Base-by-base conservation (phyloP, 2,113 vertebrate species). In the Heterotis niloticus region DNA sequence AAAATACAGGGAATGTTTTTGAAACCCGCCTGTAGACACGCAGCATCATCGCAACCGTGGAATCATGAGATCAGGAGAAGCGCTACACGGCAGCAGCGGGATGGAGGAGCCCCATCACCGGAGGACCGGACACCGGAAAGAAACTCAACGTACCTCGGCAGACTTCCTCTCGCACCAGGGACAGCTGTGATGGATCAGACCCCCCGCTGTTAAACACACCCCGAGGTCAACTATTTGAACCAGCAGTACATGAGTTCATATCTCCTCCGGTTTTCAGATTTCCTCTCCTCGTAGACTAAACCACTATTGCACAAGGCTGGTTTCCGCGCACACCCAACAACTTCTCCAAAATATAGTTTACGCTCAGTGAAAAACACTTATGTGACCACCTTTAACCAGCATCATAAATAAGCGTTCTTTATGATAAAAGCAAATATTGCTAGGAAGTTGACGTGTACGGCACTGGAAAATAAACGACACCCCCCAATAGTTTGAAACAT, bases 251-350 rank as follows among this genome's bases (percentile, higher is more conserved):
- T 23, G 54, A 56, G 66, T 77, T 54, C 51, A 64, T 23, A 52
- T 65, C 24, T 65, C 29, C 34, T 66, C 28, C 75, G 75, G 64
- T 66, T 51, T 64, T 52, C 34, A 77, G 75, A 77, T 77, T 77
- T 67, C 64, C 75, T 66, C 52, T 56, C 54, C 75, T 66, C 64
- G 54, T 28, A 66, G 51, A 23, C 23, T 23, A 24, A 24, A 65
- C 75, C 75, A 77, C 64, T 77, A 20, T 17, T 16, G 18, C 17
- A 17, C 13, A 16, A 66, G 1, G 75, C 44, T 59, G 75, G 34
- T 13, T 28, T 26, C n/a, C n/a, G n/a, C n/a, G n/a, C n/a, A 23
- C 64, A 56, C 7, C 52, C 51, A 64, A 66, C 23, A 20, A 10
- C 10, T 66, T 10, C 44, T 77, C 66, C n/a, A 10, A 44, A 54